These are phyloP conservation scores for Anthopleura xanthogrammica DNA, from an alignment of 92 coral and sea anemone species.

Conservation along the genomic window DNA sequence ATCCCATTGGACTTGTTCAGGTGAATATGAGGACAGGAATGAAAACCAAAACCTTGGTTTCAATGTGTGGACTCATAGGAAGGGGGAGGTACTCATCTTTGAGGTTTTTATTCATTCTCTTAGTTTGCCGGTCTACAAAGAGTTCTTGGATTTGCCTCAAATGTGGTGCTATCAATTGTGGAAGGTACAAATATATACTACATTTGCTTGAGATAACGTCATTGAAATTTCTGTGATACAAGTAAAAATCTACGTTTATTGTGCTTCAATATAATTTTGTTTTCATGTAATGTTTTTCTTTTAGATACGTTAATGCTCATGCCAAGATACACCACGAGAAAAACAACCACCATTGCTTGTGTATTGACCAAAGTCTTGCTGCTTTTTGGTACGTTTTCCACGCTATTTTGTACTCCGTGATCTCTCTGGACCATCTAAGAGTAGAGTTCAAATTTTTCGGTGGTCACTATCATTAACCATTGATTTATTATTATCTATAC, in stretches of 20 bases:
- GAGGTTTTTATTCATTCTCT: slow-evolving; percentile 19
- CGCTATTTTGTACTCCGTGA: not conserved
- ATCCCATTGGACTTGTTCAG: slow-evolving; percentile 86
- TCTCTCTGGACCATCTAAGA: not conserved
- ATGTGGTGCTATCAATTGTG: slow-evolving; percentile 88
- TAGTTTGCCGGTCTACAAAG: slow-evolving; percentile 91
- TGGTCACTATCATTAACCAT: not conserved
- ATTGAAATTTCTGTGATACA: not conserved
- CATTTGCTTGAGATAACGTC: not conserved
- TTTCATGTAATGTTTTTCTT: not conserved
- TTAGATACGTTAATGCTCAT: slow-evolving; percentile 96
- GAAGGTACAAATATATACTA: slow-evolving; percentile 64
- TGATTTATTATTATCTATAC: too few species aligned
- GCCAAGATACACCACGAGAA: slow-evolving; percentile 87
- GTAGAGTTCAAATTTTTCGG: slow-evolving; percentile 6
- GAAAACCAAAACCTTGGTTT: not conserved
- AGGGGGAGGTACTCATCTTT: slow-evolving; percentile 4
- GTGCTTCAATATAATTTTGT: not conserved
- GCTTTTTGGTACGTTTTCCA: slow-evolving; percentile 83
- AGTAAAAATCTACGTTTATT: not conserved
- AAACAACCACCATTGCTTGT: slow-evolving; percentile 78
- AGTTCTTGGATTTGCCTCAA: slow-evolving; percentile 97
- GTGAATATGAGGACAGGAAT: slow-evolving; percentile 26
- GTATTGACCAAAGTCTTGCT: slow-evolving; percentile 85
- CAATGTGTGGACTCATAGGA: not conserved